Evolutionary conservation across 2,797 vertebrate species (phyloP), one percentile per base, ranked within the genome.

Genomic region (Sternotherus odoratus): DNA sequence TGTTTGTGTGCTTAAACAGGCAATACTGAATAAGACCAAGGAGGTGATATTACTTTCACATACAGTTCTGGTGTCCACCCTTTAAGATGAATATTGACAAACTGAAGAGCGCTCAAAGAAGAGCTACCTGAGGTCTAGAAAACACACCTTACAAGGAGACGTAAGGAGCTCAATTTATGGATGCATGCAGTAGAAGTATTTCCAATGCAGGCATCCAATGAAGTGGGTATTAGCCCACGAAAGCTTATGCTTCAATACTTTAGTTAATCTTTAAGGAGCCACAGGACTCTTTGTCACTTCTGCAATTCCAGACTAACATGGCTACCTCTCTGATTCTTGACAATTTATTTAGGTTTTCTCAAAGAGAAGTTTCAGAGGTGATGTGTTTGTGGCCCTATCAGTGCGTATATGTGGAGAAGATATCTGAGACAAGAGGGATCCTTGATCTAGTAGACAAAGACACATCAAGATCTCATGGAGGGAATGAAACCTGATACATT

Each of bases 401-500:
- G 1, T 82, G 87, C 57, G 77, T 89, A 12, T 50, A 56, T 51
- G 50, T 30, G 57, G 57, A 60, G 57, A 60, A 60, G 74, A 43
- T 53, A 49, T 2, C n/a, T 83, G 75, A 2, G 49, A 2, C 39
- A 75, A 3, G 50, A 90, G 30, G 9, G 15, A 23, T 66, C 83
- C 78, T 57, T 92, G 75, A 78, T 95, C 63, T 75, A 46, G 75
- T 0, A 77, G 85, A 90, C 23, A 33, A 82, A 78, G 74, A 79
- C 79, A 2, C 43, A 50, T 60, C 5, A 1, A 43, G 63, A 92
- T 33, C 51, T 26, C 86, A 86, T 48, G 82, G 51, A 78, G 85
- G 89, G 89, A 72, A 75, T 90, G 63, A 63, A 87, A 78, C 69
- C 51, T 63, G 82, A 92, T 88, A 82, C 87, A 94, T 91, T 91